Evolutionary conservation across 2,888 invertebrate species (phyloP), one percentile per base, ranked within the genome.

Genomic region (Tenthredo notha): DNA sequence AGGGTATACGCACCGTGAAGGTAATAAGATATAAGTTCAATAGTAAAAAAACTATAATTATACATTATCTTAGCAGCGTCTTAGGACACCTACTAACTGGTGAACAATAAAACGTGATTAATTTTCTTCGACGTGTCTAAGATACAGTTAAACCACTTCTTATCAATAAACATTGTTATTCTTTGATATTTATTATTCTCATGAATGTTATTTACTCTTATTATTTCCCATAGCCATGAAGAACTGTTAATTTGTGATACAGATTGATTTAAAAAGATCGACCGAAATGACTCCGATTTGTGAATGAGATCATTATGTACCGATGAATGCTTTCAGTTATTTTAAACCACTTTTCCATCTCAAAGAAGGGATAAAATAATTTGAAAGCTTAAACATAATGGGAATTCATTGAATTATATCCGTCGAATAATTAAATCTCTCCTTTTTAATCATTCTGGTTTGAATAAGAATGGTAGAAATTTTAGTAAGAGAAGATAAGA

Each of bases 401-500:
- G 3, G 4, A 3, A 18, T 50, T 50, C 18, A 50, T 50, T 50
- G 9, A 9, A 10, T 43, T 10, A 50, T 50, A 18, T 15, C 15
- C 5, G 18, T 50, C 18, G 15, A 54, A n/a, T 54, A 7, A 54
- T 54, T 54, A n/a, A n/a, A 54, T 54, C 54, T 54, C n/a, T 54
- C 25, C 25, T 25, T 61, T 25, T 25, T 25, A 25, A 43, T 43
- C 15, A 54, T 37, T 18, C 78, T 29, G 78, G 54, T 70, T 54
- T 21, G 70, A 37, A 84, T 75, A 18, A 72, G 50, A 33, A 21
- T 1, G 61, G 43, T 33, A 58, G 72, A 67, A 86, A 84, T 43
- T 29, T 82, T 78, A 72, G 37, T 54, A 70, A 74, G 50, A 84
- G 86, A 88, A 89, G 88, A 87, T 88, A 67, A 67, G 33, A 33